These are phyloP conservation scores for Thamnophis elegans DNA, from an alignment of 2,797 vertebrate genomes.

Conservation along the genomic window DNA sequence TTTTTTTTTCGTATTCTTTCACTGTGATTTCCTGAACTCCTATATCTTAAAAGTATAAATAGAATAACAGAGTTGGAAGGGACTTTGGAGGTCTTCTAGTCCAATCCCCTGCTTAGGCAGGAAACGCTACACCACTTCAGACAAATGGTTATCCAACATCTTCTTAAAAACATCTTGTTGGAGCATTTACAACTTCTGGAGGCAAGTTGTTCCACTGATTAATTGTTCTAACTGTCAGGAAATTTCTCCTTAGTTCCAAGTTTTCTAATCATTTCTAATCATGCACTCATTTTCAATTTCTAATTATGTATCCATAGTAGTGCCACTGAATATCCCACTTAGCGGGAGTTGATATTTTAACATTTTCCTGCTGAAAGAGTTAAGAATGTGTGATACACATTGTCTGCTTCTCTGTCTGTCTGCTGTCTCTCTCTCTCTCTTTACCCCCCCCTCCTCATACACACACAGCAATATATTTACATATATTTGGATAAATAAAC, in stretches of 20 bases:
- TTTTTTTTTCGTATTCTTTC: not conserved
- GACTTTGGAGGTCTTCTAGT: too few species aligned
- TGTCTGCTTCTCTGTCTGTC: too few species aligned
- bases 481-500: not conserved
- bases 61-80: too few species aligned
- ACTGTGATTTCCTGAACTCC: not conserved
- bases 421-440: too few species aligned
- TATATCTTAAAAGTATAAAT: not conserved
- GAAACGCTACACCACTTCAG: too few species aligned
- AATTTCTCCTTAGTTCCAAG: too few species aligned
- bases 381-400: not conserved
- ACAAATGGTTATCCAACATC: too few species aligned
- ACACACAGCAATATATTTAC: not conserved
- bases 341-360: not conserved
- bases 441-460: not conserved
- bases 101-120: too few species aligned
- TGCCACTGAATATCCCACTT: not conserved
- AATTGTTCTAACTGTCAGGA: too few species aligned
- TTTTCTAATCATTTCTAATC: not conserved
- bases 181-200: too few species aligned
- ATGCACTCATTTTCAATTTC: not conserved
- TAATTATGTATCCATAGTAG: not conserved
- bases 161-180: too few species aligned
- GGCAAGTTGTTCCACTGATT: too few species aligned
- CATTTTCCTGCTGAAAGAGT: not conserved